Evolutionary conservation across 2,888 invertebrate genomes (phyloP).

Genomic region (Xestia rhomboidea): DNA sequence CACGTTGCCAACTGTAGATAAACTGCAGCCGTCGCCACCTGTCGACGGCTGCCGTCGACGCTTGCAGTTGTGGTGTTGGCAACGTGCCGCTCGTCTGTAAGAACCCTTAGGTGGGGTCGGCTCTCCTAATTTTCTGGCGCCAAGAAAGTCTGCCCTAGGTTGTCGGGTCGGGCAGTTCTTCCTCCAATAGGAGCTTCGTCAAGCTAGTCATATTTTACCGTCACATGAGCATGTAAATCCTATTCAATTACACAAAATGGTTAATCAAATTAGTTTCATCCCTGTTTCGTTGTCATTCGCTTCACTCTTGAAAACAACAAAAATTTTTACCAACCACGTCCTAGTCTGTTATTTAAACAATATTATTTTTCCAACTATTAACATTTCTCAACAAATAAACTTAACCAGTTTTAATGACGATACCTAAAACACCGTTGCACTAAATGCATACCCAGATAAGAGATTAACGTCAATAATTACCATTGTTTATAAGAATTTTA

Average conservation of each 20-base stretch:
- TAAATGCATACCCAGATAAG: constrained; percentile 14
- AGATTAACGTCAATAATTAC: constrained; percentile 1
- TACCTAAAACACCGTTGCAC: neutral
- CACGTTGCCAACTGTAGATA: no score
- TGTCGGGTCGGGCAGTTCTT: no score
- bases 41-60: no score
- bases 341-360: neutral
- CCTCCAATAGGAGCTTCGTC: no score
- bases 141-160: no score
- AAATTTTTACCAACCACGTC: neutral
- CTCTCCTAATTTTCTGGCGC: no score
- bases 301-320: neutral
- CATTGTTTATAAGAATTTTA: neutral
- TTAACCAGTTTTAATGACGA: neutral
- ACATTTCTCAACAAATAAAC: neutral
- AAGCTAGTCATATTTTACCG: neutral
- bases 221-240: neutral
- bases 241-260: neutral
- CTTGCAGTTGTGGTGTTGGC: no score
- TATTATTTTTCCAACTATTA: neutral
- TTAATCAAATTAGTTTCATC: neutral
- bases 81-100: no score
- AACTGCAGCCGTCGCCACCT: no score
- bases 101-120: no score
- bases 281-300: neutral